These are phyloP conservation scores for Dyspetes luteomarginatus DNA, from an alignment of 2,888 invertebrate species.

Conservation along the genomic window DNA sequence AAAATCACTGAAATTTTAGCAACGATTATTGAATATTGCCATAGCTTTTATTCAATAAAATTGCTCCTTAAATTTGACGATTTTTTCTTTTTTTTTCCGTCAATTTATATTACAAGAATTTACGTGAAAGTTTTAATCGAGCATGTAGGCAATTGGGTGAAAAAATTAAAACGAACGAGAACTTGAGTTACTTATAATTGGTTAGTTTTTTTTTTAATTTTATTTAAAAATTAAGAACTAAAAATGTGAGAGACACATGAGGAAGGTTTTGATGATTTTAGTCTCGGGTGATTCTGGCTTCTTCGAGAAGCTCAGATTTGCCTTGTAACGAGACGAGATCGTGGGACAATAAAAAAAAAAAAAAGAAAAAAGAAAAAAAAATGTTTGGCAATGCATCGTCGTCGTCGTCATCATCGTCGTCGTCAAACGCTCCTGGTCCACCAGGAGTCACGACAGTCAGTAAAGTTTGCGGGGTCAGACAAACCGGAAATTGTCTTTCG, in stretches of 20 bases:
- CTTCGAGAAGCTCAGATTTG: background rate
- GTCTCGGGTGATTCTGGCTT: constrained; percentile 14
- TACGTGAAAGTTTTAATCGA: background rate
- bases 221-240: background rate
- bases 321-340: constrained; percentile 20
- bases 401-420: constrained; percentile 77
- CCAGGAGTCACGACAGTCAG: constrained; percentile 64
- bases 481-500: constrained; percentile 74
- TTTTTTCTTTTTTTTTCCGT: too few relatives aligned
- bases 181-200: too few relatives aligned
- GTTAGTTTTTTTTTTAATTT: too few relatives aligned
- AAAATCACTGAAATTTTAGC: background rate
- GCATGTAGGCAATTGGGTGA: background rate
- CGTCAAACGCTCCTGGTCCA: constrained; percentile 77
- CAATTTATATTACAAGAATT: too few relatives aligned
- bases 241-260: constrained; percentile 46
- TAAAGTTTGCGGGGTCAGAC: constrained; percentile 48
- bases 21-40: background rate
- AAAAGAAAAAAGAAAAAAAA: too few relatives aligned
- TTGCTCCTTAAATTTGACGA: too few relatives aligned
- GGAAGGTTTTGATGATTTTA: constrained; percentile 44
- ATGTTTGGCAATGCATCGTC: constrained; percentile 81
- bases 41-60: too few relatives aligned
- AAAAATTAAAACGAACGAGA: background rate
- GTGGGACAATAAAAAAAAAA: too few relatives aligned